Base-by-base conservation (phyloP, 2,888 invertebrate species). In the Drosophila borborema region DNA sequence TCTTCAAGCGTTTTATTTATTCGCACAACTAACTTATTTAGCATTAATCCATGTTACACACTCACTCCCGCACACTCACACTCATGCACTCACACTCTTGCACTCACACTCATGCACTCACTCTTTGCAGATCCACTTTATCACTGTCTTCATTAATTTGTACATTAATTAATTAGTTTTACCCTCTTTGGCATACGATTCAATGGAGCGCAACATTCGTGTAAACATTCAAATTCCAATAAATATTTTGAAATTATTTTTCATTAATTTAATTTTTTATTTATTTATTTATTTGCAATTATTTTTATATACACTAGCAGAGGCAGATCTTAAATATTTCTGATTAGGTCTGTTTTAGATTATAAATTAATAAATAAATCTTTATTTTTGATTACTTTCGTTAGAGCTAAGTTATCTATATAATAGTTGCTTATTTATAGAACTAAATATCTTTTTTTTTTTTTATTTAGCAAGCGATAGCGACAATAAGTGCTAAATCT, bases 161-260 rank as follows among this genome's bases (percentile, higher is more conserved):
- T 67, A 66, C 66, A 66, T 76, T 76, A 59, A 66, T 77, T 72
- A 43, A 74, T 70, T 70, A 61, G 40, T 67, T 72, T 72, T 48
- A 45, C 61, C 34, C 36, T 38, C 54, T 59, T 23, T 34, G 18
- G 10, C 45, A n/a, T 34, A 20, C 14, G 23, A 56, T 56, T 69
- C 46, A 69, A 74, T 69, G 41, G 60, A 60, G 56, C 74, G 36
- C 12, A 23, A 36, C 34, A 36, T 34, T 43, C 43, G 46, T 45
- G 46, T 41, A 60, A 56, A 69, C 56, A 53, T 28, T 69, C 58
- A 65, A 53, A 45, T 65, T 18, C 20, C 41, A 54, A 54, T 36
- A 53, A 53, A 36, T 38, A 53, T 23, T 10, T 55, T 46, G 2
- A 14, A 31, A 51, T 38, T 38, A 54, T 23, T 54, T 54, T 38